A percentile compares a stretch with the other conserved stretches of the same genome.
Evolutionary conservation across 2,888 invertebrate genomes (phyloP).

Genomic region (Rhagonycha fulva): DNA sequence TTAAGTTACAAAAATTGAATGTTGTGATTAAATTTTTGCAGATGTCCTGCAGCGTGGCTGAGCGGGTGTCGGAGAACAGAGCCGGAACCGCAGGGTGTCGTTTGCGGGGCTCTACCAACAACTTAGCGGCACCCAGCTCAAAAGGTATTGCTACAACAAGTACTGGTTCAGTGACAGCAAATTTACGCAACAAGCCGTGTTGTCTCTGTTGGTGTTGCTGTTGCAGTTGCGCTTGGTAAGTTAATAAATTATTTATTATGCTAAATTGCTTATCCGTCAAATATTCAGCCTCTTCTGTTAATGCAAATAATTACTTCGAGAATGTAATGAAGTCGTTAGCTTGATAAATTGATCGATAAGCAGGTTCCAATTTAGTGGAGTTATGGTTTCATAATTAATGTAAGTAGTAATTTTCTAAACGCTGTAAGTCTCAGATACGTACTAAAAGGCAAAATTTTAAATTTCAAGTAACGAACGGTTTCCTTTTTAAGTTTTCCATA

Average conservation of each 20-base stretch:
- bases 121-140: slow-evolving; percentile 49
- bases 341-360: not conserved
- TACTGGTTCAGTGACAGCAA: slow-evolving; percentile 49
- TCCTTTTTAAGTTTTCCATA: not conserved
- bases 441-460: not conserved
- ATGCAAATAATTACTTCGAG: not conserved
- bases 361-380: not conserved
- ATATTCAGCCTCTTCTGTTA: not conserved
- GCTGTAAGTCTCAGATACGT: too few relatives aligned
- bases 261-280: not conserved
- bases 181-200: slow-evolving; percentile 61
- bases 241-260: not conserved
- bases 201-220: slow-evolving; percentile 74
- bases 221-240: slow-evolving; percentile 72
- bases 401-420: not conserved
- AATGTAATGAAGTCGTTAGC: not conserved
- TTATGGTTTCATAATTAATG: not conserved
- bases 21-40: slow-evolving; percentile 41
- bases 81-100: slow-evolving; percentile 52
- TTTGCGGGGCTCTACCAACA: slow-evolving; percentile 53
- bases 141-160: slow-evolving; percentile 48
- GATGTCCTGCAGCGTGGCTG: slow-evolving; percentile 65
- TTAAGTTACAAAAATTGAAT: not conserved
- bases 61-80: slow-evolving; percentile 53
- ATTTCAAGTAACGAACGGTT: not conserved